phyloP scores from a whole-genome alignment of 2,888 invertebrate species.

The Drosophila melanosoma region DNA sequence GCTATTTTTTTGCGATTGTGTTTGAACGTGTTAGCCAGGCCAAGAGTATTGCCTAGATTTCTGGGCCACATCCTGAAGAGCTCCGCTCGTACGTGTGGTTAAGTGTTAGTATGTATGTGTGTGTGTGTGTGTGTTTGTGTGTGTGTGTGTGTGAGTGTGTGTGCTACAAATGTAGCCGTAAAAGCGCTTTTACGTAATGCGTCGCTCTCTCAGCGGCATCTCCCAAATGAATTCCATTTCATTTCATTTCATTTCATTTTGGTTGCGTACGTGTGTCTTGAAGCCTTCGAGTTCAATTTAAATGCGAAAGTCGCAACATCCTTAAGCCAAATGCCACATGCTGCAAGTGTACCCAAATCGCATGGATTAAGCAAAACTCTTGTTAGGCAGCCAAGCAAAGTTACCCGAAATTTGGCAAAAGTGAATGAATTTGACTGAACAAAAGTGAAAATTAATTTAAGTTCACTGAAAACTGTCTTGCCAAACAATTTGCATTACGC shows the following conservation, averaged over 20 bases:
- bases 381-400: neutral
- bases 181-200: slow-evolving; percentile 77
- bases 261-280: slow-evolving; percentile 53
- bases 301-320: slow-evolving; percentile 49
- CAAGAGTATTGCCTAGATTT: slow-evolving; percentile 50
- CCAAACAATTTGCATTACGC: neutral
- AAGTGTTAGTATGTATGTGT: slow-evolving; percentile 2
- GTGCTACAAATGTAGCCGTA: slow-evolving; percentile 64
- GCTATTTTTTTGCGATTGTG: slow-evolving; percentile 62
- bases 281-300: slow-evolving; percentile 69
- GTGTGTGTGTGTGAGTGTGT: slow-evolving; percentile 12
- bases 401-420: slow-evolving; percentile 14
- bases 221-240: slow-evolving; percentile 71
- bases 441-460: slow-evolving; percentile 2
- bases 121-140: neutral
- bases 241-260: slow-evolving; percentile 34
- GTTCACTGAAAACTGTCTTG: neutral
- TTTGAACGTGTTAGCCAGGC: slow-evolving; percentile 65
- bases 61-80: slow-evolving; percentile 34
- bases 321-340: slow-evolving; percentile 48
- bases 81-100: slow-evolving; percentile 18
- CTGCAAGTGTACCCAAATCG: slow-evolving; percentile 38
- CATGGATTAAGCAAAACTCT: slow-evolving; percentile 47
- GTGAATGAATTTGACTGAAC: slow-evolving; percentile 2
- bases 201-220: slow-evolving; percentile 57